Evolutionary conservation across 2,888 invertebrate genomes (phyloP).

Genomic region (Yponomeuta plumbellus): DNA sequence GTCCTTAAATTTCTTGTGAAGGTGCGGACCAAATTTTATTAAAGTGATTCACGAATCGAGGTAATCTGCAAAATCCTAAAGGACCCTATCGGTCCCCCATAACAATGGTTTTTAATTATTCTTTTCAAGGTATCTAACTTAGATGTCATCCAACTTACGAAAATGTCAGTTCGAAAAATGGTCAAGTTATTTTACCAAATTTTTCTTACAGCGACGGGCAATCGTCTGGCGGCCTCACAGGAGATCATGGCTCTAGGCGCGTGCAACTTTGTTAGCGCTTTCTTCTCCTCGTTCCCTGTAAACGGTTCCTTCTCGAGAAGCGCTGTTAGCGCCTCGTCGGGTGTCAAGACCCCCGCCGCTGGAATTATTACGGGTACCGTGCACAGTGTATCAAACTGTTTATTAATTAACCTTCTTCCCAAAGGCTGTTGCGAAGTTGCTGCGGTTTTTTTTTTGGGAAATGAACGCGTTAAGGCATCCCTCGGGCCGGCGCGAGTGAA

Average conservation of each 20-base stretch:
- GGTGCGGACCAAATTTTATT: too few relatives aligned
- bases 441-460: neutral
- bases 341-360: constrained; percentile 84
- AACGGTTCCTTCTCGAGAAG: constrained; percentile 85
- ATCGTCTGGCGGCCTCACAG: constrained; percentile 84
- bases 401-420: neutral
- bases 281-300: constrained; percentile 87
- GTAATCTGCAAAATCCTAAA: too few relatives aligned
- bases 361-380: constrained; percentile 82
- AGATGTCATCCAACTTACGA: too few relatives aligned
- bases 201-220: constrained; percentile 75
- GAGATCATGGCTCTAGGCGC: constrained; percentile 87
- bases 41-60: too few relatives aligned
- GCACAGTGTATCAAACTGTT: neutral
- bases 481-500: too few relatives aligned
- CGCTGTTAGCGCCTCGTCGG: constrained; percentile 88
- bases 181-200: too few relatives aligned
- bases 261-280: constrained; percentile 84
- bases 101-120: too few relatives aligned
- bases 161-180: too few relatives aligned
- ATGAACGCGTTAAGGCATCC: too few relatives aligned
- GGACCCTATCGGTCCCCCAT: too few relatives aligned
- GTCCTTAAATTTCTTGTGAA: too few relatives aligned
- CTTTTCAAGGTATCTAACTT: too few relatives aligned
- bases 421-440: neutral